A percentile compares a stretch with the other conserved stretches of the same genome.
Conservation (phyloP, 2,888 invertebrate genomes). For the Eucriotettix oculatus region DNA sequence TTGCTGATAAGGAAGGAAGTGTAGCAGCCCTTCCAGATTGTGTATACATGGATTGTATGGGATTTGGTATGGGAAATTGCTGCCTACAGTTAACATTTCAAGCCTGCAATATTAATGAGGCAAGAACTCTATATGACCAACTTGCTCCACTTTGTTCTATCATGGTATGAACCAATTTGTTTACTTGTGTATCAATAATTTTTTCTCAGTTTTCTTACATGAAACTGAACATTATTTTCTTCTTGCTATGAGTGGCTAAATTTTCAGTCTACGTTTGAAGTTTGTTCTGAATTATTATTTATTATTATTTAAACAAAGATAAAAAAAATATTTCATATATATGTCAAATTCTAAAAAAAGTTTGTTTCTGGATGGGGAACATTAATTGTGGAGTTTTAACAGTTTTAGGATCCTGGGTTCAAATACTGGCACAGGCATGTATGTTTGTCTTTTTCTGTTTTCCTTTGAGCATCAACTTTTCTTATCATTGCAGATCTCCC, state of each 20-base stretch:
- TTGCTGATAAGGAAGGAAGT: constrained; percentile 39
- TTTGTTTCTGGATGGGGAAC: too few species aligned
- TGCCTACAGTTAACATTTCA: constrained; percentile 93
- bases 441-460: too few species aligned
- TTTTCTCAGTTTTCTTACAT: neutral
- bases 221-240: neutral
- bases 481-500: too few species aligned
- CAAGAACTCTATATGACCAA: constrained; percentile 90
- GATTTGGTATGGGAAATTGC: constrained; percentile 98
- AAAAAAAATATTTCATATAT: too few species aligned
- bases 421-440: too few species aligned
- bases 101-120: constrained; percentile 92
- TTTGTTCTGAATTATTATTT: neutral
- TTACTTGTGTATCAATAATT: neutral
- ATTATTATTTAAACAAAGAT: neutral
- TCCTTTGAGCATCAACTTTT: too few species aligned
- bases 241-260: neutral
- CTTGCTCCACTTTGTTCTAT: constrained; percentile 93
- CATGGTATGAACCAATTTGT: constrained; percentile 41
- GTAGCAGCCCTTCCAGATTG: constrained; percentile 65
- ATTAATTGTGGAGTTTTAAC: too few species aligned
- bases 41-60: constrained; percentile 98
- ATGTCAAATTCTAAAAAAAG: too few species aligned
- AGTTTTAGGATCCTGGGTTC: too few species aligned
- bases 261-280: neutral